phyloP scores from a whole-genome alignment of 2,113 vertebrate species.

The Brachyhypopomus occidentalis region DNA sequence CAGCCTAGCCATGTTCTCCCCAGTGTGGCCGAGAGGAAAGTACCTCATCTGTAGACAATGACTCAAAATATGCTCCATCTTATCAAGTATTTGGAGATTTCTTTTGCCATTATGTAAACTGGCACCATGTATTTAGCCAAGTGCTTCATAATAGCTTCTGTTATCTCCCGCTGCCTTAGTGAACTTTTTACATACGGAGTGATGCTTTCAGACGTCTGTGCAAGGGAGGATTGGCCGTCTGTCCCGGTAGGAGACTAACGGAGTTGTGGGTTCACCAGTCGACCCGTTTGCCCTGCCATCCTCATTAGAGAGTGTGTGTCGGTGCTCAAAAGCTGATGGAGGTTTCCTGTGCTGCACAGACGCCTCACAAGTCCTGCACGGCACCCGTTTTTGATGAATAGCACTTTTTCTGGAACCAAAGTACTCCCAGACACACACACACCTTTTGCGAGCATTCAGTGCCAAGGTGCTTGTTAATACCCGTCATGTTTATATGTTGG shows the following conservation, averaged over 20 bases:
- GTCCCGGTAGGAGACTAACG: background rate
- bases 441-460: background rate
- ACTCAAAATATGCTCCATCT: no score
- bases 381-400: background rate
- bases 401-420: background rate
- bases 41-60: no score
- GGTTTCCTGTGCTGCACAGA: background rate
- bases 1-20: no score
- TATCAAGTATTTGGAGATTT: no score
- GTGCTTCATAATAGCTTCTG: constrained; percentile 1
- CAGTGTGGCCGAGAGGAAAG: no score
- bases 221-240: background rate
- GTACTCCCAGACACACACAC: background rate
- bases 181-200: background rate
- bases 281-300: background rate
- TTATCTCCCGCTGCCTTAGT: background rate
- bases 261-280: background rate
- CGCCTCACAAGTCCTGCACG: background rate
- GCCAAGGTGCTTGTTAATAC: background rate
- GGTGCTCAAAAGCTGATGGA: background rate
- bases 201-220: background rate
- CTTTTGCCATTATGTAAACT: background rate
- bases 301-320: background rate
- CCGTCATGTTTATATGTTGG: background rate
- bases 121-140: background rate